phyloP scores from a whole-genome alignment of 1,140 invertebrate genomes.

The Trachymyrmex septentrionalis region DNA sequence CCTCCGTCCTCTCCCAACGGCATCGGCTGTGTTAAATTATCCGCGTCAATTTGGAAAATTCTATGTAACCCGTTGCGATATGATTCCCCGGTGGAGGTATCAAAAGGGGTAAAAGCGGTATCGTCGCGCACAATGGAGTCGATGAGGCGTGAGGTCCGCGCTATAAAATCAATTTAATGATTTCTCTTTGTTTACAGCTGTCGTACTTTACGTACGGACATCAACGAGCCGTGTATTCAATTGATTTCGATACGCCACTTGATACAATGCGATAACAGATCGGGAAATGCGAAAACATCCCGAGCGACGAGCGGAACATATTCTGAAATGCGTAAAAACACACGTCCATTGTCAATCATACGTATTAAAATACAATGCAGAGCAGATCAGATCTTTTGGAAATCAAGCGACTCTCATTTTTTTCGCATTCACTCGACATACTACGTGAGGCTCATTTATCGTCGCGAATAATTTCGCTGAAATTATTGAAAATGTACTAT shows the following conservation, averaged over 20 bases:
- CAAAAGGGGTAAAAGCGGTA: slow-evolving; percentile 59
- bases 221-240: slow-evolving; percentile 53
- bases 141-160: slow-evolving; percentile 50
- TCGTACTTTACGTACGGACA: slow-evolving; percentile 55
- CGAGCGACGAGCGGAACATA: slow-evolving; percentile 20
- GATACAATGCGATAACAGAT: slow-evolving; percentile 59
- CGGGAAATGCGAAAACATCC: slow-evolving; percentile 45
- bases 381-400: not conserved
- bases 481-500: slow-evolving; percentile 18
- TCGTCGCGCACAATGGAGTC: slow-evolving; percentile 41
- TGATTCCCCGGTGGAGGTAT: slow-evolving; percentile 49
- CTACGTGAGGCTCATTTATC: not conserved
- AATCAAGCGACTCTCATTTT: not conserved
- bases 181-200: slow-evolving; percentile 65
- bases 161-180: slow-evolving; percentile 63
- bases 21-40: slow-evolving; percentile 54
- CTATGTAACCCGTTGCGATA: slow-evolving; percentile 56
- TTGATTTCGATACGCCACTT: slow-evolving; percentile 61
- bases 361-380: slow-evolving; percentile 1
- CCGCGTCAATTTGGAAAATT: slow-evolving; percentile 64
- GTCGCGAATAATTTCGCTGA: not conserved
- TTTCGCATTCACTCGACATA: not conserved
- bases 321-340: slow-evolving; percentile 37
- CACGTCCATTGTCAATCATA: slow-evolving; percentile 1
- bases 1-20: not conserved